Percentiles rank a stretch among this genome's conserved stretches.
These are phyloP conservation scores for Drosophila planitibia DNA, from an alignment of 2,888 invertebrate species.

Conservation along the genomic window DNA sequence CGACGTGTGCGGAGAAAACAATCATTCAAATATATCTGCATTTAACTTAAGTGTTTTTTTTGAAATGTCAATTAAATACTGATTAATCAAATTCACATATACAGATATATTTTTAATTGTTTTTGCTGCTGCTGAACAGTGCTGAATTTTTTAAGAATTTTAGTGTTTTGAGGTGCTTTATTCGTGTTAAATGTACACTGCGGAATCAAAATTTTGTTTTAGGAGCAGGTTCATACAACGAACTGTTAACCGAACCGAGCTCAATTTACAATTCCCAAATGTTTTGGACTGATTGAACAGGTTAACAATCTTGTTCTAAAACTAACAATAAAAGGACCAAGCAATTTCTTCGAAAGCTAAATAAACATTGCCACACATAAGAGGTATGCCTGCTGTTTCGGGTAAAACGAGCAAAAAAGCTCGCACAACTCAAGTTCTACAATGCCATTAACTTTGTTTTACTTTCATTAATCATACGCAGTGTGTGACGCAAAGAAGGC, in stretches of 20 bases:
- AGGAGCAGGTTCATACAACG: background rate
- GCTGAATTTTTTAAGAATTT: background rate
- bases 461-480: slow-evolving; percentile 52
- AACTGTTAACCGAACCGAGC: background rate
- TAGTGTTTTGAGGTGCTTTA: background rate
- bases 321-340: background rate
- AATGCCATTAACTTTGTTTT: slow-evolving; percentile 3
- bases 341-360: background rate
- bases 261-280: background rate
- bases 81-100: background rate
- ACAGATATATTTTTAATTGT: background rate
- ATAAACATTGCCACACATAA: background rate
- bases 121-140: background rate
- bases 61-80: background rate
- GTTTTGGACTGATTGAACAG: background rate
- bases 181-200: background rate
- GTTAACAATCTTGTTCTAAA: background rate
- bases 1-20: background rate
- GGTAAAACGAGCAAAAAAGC: background rate
- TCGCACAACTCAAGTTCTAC: background rate
- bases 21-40: background rate
- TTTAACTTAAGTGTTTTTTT: background rate
- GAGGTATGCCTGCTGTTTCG: background rate
- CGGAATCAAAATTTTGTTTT: background rate
- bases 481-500: slow-evolving; percentile 22